Percentiles rank a stretch among this genome's conserved stretches.
Evolutionary conservation across 2,888 invertebrate genomes (phyloP).

Genomic region (Oscheius sp.): DNA sequence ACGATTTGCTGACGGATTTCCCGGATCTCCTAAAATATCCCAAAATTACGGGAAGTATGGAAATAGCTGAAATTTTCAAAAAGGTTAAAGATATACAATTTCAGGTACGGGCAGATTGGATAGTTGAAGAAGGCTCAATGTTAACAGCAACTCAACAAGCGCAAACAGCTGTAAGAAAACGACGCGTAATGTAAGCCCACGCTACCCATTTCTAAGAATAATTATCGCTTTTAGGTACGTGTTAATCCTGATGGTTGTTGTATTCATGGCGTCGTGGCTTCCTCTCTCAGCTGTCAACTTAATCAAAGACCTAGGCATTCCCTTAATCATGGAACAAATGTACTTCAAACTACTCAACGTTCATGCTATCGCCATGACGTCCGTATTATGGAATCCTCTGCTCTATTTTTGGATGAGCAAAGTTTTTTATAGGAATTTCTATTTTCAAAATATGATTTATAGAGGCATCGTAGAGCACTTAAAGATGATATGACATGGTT

Average conservation of each 20-base stretch:
- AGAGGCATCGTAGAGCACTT: conserved; percentile 70
- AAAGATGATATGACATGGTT: conserved; percentile 73
- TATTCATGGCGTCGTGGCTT: conserved; percentile 69
- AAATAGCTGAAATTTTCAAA: not conserved
- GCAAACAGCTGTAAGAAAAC: conserved; percentile 59
- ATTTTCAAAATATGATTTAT: conserved; percentile 34
- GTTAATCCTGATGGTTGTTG: conserved; percentile 71
- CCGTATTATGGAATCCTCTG: conserved; percentile 71
- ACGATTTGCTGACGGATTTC: not conserved
- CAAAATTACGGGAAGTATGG: not conserved
- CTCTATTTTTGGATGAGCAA: conserved; percentile 73
- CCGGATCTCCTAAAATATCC: not conserved
- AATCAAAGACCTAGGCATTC: conserved; percentile 62
- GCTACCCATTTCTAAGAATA: not conserved
- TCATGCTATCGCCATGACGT: conserved; percentile 72
- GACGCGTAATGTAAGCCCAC: conserved; percentile 61
- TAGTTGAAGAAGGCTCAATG: conserved; percentile 71
- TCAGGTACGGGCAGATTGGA: conserved; percentile 69
- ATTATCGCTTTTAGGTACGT: conserved; percentile 55
- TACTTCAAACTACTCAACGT: conserved; percentile 70
- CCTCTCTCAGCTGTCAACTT: conserved; percentile 70
- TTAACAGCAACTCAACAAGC: conserved; percentile 72
- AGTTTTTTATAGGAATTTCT: conserved; percentile 39
- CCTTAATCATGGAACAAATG: conserved; percentile 58
- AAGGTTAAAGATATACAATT: not conserved